Conservation (phyloP, 2,797 vertebrate genomes). For the Spondyliosoma cantharus region DNA sequence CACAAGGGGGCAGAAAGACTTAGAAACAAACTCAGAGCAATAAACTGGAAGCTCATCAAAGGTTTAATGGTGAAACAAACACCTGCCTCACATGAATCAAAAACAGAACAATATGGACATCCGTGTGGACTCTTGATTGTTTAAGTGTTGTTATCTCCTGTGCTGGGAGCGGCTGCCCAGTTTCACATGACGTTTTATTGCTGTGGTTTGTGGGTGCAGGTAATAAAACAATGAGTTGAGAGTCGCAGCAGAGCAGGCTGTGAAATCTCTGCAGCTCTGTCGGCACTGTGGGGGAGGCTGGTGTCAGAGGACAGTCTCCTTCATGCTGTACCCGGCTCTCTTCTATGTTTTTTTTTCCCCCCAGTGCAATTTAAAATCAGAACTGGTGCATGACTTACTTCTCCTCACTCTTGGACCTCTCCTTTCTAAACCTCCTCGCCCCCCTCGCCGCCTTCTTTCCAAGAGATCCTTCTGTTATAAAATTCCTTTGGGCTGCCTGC, state of each 20-base stretch:
- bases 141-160: background rate
- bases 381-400: conserved; percentile 1
- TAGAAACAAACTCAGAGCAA: background rate
- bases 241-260: background rate
- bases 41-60: background rate
- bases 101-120: background rate
- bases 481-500: conserved; percentile 57
- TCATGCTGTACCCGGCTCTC: background rate
- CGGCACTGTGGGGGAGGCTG: background rate
- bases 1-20: conserved; percentile 5
- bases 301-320: background rate
- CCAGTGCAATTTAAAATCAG: background rate
- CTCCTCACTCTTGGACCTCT: conserved; percentile 11
- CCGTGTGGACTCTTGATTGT: background rate
- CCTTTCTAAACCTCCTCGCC: conserved; percentile 21
- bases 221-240: conserved; percentile 1
- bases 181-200: background rate
- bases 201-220: conserved; percentile 4
- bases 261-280: background rate
- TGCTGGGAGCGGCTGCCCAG: background rate
- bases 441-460: conserved; percentile 26
- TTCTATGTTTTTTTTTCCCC: background rate
- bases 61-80: background rate
- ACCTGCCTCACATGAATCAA: background rate
- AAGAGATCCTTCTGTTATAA: conserved; percentile 25